A percentile compares a stretch with the other conserved stretches of the same genome.
Conservation (phyloP, 2,113 vertebrate species). For the Pica pica region DNA sequence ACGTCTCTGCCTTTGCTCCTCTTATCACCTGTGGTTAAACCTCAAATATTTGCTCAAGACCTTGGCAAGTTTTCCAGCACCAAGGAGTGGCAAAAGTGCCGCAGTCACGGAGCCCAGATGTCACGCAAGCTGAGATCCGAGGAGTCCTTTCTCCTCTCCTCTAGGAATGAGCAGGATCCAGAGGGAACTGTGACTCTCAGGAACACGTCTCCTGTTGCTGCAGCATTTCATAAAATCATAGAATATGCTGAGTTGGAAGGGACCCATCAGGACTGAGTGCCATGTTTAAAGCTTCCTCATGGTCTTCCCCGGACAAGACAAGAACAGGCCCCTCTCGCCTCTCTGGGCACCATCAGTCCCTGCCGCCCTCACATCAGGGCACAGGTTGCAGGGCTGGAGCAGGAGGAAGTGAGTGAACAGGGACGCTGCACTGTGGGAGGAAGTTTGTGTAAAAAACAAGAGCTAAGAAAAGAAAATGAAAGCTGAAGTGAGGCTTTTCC, state of each 20-base stretch:
- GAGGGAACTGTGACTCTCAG: not conserved
- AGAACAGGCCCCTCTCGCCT: not conserved
- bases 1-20: not conserved
- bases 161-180: not conserved
- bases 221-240: not conserved
- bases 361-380: not conserved
- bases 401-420: not conserved
- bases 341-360: not conserved
- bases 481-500: not conserved
- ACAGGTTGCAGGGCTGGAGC: not conserved
- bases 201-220: rapidly evolving
- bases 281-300: rapidly evolving
- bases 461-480: not conserved
- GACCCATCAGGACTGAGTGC: not conserved
- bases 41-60: conserved; percentile 53
- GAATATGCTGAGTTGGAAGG: not conserved
- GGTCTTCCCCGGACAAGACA: not conserved
- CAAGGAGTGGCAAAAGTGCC: not conserved
- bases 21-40: conserved; percentile 35
- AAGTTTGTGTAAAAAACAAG: not conserved
- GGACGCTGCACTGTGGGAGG: not conserved
- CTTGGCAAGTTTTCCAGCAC: not conserved
- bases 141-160: not conserved
- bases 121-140: not conserved
- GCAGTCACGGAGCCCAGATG: not conserved